Evolutionary conservation across 2,113 vertebrate genomes (phyloP).

Genomic region (Gopherus evgoodei): DNA sequence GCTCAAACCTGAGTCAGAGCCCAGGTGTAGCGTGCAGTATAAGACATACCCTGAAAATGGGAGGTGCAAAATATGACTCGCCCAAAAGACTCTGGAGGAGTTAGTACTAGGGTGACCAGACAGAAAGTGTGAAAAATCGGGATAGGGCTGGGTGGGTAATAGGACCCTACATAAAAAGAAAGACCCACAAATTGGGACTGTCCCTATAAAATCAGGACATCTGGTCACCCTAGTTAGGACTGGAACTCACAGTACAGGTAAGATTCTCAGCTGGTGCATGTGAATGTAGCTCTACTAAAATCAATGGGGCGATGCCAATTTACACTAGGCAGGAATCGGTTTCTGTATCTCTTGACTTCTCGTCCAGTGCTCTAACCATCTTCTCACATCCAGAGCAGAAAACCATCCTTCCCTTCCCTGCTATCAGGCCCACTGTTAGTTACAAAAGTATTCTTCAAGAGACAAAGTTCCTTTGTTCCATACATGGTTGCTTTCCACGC

Average conservation of each 20-base stretch:
- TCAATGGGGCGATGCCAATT: not conserved
- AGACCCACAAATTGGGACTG: too few species aligned
- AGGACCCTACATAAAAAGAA: too few species aligned
- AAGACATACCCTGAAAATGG: too few species aligned
- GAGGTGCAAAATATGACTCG: not conserved
- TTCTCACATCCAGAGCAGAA: not conserved
- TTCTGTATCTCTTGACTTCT: not conserved
- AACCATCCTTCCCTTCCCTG: not conserved
- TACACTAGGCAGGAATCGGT: not conserved
- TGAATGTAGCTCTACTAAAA: not conserved
- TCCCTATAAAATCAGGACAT: too few species aligned
- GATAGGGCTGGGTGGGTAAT: too few species aligned
- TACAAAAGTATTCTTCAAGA: not conserved
- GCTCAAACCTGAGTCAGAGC: too few species aligned
- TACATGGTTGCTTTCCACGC: not conserved
- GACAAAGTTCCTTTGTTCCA: not conserved
- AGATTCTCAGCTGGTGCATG: too few species aligned
- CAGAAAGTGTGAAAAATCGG: too few species aligned
- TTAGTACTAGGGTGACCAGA: not conserved
- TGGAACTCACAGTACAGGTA: not conserved
- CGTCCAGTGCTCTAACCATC: fast-evolving
- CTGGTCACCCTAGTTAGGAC: too few species aligned
- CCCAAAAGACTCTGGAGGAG: not conserved
- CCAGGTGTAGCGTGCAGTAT: too few species aligned
- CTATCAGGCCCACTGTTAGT: not conserved